Evolutionary conservation across 2,888 invertebrate genomes (phyloP), one percentile per base, ranked within the genome.

Genomic region (Parasteatoda lunata): DNA sequence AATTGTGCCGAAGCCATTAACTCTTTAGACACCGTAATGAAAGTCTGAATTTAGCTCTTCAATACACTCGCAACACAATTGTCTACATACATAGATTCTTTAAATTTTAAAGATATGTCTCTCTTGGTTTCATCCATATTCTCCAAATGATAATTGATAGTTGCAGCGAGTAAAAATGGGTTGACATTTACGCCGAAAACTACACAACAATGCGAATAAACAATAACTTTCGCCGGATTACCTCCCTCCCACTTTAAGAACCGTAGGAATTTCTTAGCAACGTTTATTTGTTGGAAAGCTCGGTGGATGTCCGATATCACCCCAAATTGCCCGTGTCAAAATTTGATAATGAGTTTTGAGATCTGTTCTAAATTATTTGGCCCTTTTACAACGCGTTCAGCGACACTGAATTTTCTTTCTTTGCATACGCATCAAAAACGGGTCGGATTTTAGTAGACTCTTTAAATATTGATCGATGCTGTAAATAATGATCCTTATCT

Each of bases 331-430:
- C 54, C 54, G 8, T 47, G 48, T n/a, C 13, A n/a, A 70, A 48
- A 70, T 70, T n/a, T 13, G 7, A 48, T 70, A 13, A 8, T 9
- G 3, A 70, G 49, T n/a, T 49, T 70, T 9, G 48, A 5, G 13
- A n/a, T n/a, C 48, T 47, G 47, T 2, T 48, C 69, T 47, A 69
- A 69, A 69, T 69, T 52, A 52, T 54, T 54, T 54, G 54, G 48
- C 3, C 70, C 49, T 47, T 48, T 47, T 48, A 48, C 70, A 70
- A 70, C 13, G n/a, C 70, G 47, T 70, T 70, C 70, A 70, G 70
- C 7, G 48, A 70, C 47, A 54, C 70, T 69, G 47, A 69, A 69
- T 69, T 69, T 69, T 48, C 11, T 9, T 2, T 0, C 11, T 47
- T 30, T 5, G 7, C 47, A 4, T 11, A 30, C 47, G 9, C 7